A percentile compares a stretch with the other conserved stretches of the same genome.
Conservation (phyloP, 1,140 invertebrate species). For the Ectropis grisescens region DNA sequence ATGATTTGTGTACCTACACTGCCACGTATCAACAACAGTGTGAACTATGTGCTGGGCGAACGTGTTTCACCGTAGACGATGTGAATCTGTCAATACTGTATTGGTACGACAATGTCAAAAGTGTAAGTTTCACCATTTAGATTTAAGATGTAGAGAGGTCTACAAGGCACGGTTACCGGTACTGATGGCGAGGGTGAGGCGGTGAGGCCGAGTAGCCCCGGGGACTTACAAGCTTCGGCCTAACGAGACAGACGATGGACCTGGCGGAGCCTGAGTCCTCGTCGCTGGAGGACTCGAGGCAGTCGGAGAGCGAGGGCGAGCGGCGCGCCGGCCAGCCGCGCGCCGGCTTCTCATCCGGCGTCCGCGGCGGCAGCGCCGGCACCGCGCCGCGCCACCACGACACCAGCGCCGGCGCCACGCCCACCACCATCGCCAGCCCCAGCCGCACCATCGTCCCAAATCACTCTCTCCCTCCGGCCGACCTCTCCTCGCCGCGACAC, state of each 20-base stretch:
- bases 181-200: too few species aligned
- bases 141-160: too few species aligned
- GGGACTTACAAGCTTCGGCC: conserved; percentile 56
- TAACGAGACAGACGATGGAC: conserved; percentile 55
- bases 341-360: conserved; percentile 30
- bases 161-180: too few species aligned
- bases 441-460: conserved; percentile 42
- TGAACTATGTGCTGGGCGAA: too few species aligned
- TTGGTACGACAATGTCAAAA: too few species aligned
- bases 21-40: too few species aligned
- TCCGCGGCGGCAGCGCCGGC: conserved; percentile 21
- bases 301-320: conserved; percentile 56
- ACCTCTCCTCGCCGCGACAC: not conserved
- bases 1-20: too few species aligned
- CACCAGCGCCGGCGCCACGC: conserved; percentile 55
- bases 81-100: too few species aligned
- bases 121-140: too few species aligned
- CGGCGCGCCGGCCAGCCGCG: conserved; percentile 37
- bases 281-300: conserved; percentile 53
- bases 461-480: not conserved
- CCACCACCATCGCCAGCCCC: conserved; percentile 56
- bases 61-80: too few species aligned
- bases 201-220: too few species aligned
- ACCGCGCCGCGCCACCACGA: conserved; percentile 53
- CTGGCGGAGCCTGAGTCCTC: conserved; percentile 58